Percentiles rank a stretch among this genome's conserved stretches.
phyloP scores from a whole-genome alignment of 2,797 vertebrate genomes.

The Uromys caudimaculatus region DNA sequence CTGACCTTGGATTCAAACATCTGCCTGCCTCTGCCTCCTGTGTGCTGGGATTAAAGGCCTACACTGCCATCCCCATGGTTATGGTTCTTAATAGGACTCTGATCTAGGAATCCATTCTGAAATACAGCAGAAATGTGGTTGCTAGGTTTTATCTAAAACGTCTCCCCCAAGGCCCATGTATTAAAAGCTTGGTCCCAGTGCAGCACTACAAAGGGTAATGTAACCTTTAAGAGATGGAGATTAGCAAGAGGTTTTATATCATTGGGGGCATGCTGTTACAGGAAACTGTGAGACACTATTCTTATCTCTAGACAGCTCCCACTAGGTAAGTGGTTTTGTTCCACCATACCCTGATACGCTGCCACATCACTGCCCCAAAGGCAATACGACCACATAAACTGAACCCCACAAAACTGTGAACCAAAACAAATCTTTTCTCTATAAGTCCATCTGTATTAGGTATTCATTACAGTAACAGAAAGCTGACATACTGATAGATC shows the following conservation, averaged over 20 bases:
- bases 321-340: background rate
- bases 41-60: background rate
- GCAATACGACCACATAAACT: background rate
- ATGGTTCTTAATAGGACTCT: slow-evolving; percentile 25
- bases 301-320: background rate
- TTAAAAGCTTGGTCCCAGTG: background rate
- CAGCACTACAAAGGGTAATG: background rate
- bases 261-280: background rate
- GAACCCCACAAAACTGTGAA: background rate
- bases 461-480: background rate
- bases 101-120: background rate
- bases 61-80: background rate
- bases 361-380: background rate
- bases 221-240: background rate
- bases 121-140: slow-evolving; percentile 13
- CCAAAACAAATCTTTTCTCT: background rate
- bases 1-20: background rate
- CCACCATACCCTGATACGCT: background rate
- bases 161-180: background rate
- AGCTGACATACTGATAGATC: background rate
- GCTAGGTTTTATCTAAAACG: background rate
- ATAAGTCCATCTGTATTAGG: background rate
- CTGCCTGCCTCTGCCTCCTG: background rate
- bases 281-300: background rate
- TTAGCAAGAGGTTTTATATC: background rate